Conservation (phyloP, 2,797 vertebrate genomes). For the Pangasius sanitwongsei region DNA sequence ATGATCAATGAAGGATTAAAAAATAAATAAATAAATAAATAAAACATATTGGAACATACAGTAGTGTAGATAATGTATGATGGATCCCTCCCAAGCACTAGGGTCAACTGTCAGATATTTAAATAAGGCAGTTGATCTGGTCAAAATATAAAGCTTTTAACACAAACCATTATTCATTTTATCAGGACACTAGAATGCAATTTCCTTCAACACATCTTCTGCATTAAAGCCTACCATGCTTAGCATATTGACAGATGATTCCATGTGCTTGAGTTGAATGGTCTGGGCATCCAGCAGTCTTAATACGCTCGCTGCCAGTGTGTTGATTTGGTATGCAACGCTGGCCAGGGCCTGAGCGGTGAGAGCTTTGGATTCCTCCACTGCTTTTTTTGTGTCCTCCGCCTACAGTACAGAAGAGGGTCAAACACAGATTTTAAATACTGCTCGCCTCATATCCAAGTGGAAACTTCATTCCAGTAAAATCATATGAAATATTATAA, state of each 20-base stretch:
- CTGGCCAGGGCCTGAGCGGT: conserved; percentile 89
- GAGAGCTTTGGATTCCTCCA: conserved; percentile 87
- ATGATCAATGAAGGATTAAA: background rate
- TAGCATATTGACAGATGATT: conserved; percentile 79
- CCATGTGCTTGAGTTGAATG: conserved; percentile 75
- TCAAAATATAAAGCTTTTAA: background rate
- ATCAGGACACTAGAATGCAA: background rate
- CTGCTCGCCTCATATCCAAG: background rate
- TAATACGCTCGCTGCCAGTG: conserved; percentile 77
- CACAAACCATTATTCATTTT: background rate
- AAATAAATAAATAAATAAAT: no score
- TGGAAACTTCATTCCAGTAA: background rate
- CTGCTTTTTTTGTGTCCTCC: conserved; percentile 77
- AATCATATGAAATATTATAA: background rate
- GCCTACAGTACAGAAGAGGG: conserved; percentile 67
- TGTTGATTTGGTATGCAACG: conserved; percentile 88
- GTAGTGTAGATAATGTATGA: background rate
- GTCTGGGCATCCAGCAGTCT: conserved; percentile 84
- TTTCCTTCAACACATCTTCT: background rate
- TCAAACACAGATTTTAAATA: background rate
- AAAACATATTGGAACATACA: background rate
- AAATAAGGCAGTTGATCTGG: background rate
- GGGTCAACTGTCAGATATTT: background rate
- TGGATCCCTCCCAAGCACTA: background rate
- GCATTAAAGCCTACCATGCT: conserved; percentile 75